A percentile compares a stretch with the other conserved stretches of the same genome.
phyloP scores from a whole-genome alignment of 2,113 vertebrate species.

The Daubentonia madagascariensis region DNA sequence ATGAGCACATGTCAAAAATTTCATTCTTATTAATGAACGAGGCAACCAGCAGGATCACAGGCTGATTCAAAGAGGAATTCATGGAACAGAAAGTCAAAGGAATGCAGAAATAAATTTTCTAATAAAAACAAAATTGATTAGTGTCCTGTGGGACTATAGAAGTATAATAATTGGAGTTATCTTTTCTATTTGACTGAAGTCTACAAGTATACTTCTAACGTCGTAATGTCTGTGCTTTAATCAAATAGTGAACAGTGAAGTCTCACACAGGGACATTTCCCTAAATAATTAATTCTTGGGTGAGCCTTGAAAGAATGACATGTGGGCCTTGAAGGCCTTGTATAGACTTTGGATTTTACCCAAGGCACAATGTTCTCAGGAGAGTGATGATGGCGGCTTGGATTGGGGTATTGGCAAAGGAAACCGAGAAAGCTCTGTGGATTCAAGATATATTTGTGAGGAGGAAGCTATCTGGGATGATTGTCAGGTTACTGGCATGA shows the following conservation, averaged over 20 bases:
- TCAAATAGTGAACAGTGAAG: not conserved
- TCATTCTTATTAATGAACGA: not conserved
- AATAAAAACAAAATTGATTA: not conserved
- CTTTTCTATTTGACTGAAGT: not conserved
- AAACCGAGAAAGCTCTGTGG: not conserved
- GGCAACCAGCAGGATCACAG: not conserved
- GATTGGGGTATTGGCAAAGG: not conserved
- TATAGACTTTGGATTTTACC: not conserved
- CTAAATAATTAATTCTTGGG: not conserved
- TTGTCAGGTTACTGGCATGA: constrained; percentile 40
- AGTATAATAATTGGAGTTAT: not conserved
- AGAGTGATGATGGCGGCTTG: not conserved
- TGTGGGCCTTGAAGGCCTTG: not conserved
- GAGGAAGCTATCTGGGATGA: not conserved
- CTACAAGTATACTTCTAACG: not conserved
- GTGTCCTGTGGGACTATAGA: not conserved
- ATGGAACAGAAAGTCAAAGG: not conserved
- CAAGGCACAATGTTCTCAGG: not conserved
- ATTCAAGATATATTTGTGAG: not conserved
- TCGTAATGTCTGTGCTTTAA: not conserved
- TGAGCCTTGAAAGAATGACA: not conserved
- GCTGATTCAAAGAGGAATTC: not conserved
- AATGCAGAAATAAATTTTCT: not conserved
- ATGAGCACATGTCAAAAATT: not conserved
- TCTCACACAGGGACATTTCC: not conserved